A percentile compares a stretch with the other conserved stretches of the same genome.
Conservation (phyloP, 2,113 vertebrate species). For the Thamnaconus septentrionalis region DNA sequence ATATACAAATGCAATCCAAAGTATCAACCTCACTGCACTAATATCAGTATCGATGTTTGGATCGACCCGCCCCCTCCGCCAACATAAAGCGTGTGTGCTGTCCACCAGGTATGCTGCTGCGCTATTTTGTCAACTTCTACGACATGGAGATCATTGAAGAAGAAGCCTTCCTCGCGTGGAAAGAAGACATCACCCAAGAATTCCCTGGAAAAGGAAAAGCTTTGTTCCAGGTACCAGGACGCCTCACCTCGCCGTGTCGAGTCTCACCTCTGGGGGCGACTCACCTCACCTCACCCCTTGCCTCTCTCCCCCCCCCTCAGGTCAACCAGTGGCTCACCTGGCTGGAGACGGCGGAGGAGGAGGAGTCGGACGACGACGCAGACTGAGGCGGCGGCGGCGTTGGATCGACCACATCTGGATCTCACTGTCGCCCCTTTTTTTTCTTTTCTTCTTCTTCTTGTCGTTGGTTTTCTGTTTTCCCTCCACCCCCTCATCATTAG, state of each 20-base stretch:
- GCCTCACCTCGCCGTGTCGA: background rate
- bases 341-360: conserved; percentile 99
- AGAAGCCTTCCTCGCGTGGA: conserved; percentile 98
- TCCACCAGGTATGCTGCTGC: conserved; percentile 91
- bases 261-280: no score
- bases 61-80: background rate
- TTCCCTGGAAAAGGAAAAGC: conserved; percentile 99
- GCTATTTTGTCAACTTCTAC: conserved; percentile 98
- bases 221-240: conserved; percentile 90
- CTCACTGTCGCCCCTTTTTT: conserved; percentile 35
- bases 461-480: no score
- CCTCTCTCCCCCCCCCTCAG: conserved; percentile 59
- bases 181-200: conserved; percentile 99
- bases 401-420: conserved; percentile 72
- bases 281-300: no score
- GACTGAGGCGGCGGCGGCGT: conserved; percentile 88
- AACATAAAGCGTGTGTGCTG: background rate
- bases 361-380: conserved; percentile 97
- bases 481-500: no score
- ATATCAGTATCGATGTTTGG: no score
- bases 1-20: no score
- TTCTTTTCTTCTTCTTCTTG: conserved; percentile 6
- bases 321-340: conserved; percentile 99
- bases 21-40: no score
- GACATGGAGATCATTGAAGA: conserved; percentile 99